These are phyloP conservation scores for Andricus curvator DNA, from an alignment of 2,888 invertebrate species.

Conservation along the genomic window DNA sequence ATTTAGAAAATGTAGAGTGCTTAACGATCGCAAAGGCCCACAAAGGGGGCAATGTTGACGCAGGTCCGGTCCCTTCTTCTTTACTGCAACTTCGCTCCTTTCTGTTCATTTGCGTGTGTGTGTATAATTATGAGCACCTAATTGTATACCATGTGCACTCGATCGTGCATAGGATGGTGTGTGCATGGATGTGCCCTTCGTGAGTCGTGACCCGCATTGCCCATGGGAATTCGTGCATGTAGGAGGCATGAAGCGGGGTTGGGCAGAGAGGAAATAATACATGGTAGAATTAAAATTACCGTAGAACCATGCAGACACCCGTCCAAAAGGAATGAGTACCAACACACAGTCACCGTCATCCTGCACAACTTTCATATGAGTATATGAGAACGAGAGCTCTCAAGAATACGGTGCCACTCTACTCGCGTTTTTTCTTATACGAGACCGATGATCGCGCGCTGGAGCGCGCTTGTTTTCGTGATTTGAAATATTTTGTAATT, in stretches of 20 bases:
- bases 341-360: slow-evolving; percentile 1
- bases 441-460: too few species aligned
- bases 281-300: slow-evolving; percentile 67
- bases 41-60: slow-evolving; percentile 53
- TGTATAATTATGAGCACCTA: slow-evolving; percentile 50
- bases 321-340: neutral
- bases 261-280: slow-evolving; percentile 51
- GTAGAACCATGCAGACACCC: slow-evolving; percentile 57
- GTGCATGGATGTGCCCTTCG: slow-evolving; percentile 52
- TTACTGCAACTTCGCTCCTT: slow-evolving; percentile 4
- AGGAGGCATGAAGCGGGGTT: slow-evolving; percentile 47
- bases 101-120: slow-evolving; percentile 46
- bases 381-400: too few species aligned
- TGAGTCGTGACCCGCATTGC: slow-evolving; percentile 52
- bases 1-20: neutral
- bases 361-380: neutral
- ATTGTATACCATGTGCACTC: slow-evolving; percentile 53
- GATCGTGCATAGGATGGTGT: slow-evolving; percentile 47
- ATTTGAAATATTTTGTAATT: too few species aligned
- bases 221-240: slow-evolving; percentile 52
- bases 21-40: slow-evolving; percentile 9
- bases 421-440: too few species aligned
- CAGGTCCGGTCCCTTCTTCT: slow-evolving; percentile 54
- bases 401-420: too few species aligned
- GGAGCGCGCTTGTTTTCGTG: too few species aligned